These are phyloP conservation scores for Sesia apiformis DNA, from an alignment of 2,888 invertebrate genomes.

Conservation along the genomic window DNA sequence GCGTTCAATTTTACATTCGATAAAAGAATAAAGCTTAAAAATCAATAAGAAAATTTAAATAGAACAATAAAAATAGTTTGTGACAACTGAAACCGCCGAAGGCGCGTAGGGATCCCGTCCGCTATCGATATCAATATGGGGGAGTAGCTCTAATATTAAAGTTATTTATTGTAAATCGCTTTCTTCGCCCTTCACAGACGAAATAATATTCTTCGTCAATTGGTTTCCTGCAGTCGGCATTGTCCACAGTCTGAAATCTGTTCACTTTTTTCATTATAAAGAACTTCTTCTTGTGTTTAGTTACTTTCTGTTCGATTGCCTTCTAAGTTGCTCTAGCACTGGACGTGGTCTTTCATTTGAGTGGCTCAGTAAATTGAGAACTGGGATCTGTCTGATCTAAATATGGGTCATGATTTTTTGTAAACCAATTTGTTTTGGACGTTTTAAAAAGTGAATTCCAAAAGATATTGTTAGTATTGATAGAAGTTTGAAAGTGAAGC, in stretches of 20 bases:
- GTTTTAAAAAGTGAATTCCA: background rate
- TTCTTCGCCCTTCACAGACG: conserved; percentile 41
- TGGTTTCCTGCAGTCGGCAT: conserved; percentile 13
- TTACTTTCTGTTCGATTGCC: background rate
- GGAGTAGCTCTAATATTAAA: conserved; percentile 68
- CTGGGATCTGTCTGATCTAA: too few relatives aligned
- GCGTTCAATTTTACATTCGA: background rate
- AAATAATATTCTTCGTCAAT: conserved; percentile 32
- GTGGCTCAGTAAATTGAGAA: too few relatives aligned
- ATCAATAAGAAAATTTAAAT: too few relatives aligned
- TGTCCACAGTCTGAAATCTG: background rate
- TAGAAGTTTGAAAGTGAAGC: background rate
- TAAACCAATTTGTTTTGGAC: too few relatives aligned
- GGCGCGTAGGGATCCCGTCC: conserved; percentile 51
- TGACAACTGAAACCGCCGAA: conserved; percentile 45
- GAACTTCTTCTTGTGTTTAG: background rate
- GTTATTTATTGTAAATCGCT: conserved; percentile 71
- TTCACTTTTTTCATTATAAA: too few relatives aligned
- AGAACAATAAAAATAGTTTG: conserved; percentile 4
- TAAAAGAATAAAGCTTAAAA: background rate
- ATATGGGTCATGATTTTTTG: too few relatives aligned
- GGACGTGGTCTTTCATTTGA: too few relatives aligned
- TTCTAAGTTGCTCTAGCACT: too few relatives aligned
- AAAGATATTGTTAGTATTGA: background rate
- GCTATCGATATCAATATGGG: conserved; percentile 68